Conservation (phyloP, 2,888 invertebrate species). For the Leptopilina drosophilae region DNA sequence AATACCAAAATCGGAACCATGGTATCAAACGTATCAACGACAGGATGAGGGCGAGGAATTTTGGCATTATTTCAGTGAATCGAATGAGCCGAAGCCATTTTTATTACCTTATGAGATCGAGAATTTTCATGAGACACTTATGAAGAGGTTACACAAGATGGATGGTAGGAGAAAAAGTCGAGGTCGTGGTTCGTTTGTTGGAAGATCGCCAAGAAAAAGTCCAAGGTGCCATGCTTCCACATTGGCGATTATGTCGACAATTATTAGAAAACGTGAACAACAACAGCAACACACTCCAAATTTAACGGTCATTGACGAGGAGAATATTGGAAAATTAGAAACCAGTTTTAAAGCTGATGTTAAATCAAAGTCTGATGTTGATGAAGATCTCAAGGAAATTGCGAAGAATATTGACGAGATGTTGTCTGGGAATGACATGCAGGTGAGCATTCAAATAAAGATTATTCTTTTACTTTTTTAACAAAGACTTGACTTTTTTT, state of each 20-base stretch:
- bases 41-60: constrained; percentile 85
- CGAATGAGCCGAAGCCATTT: constrained; percentile 81
- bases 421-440: constrained; percentile 73
- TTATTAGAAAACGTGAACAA: constrained; percentile 72
- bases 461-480: no score
- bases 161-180: constrained; percentile 59
- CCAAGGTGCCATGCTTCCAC: constrained; percentile 94
- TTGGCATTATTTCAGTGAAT: constrained; percentile 81
- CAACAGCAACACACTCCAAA: constrained; percentile 59
- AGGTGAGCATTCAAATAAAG: background rate
- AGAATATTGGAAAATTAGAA: constrained; percentile 49
- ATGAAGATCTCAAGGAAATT: constrained; percentile 72
- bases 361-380: constrained; percentile 65
- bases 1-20: constrained; percentile 85
- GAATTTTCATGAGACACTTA: constrained; percentile 70
- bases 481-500: no score
- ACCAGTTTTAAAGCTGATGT: constrained; percentile 54
- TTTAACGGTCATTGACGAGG: constrained; percentile 60
- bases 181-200: constrained; percentile 62
- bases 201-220: constrained; percentile 86
- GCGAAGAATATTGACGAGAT: constrained; percentile 77
- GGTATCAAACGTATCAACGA: constrained; percentile 88
- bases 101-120: constrained; percentile 87
- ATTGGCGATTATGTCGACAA: constrained; percentile 84
- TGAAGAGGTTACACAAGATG: constrained; percentile 55